phyloP scores from a whole-genome alignment of 2,113 vertebrate genomes.

The Megaleporinus macrocephalus region DNA sequence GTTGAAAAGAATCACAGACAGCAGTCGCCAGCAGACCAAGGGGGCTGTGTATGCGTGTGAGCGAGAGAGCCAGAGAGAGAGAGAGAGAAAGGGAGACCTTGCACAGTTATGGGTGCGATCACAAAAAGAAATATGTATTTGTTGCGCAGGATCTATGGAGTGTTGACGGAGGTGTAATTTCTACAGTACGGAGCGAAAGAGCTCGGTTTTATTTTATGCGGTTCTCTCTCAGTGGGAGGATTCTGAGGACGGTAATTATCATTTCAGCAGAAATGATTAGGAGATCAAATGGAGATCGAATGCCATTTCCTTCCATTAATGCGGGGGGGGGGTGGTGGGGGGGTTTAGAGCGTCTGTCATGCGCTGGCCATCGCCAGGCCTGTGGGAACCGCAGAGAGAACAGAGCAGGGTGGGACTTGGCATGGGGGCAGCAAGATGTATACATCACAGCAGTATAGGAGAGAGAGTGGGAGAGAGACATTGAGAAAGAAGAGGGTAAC shows the following conservation, averaged over 20 bases:
- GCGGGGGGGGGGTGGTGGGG: no score
- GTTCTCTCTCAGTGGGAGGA: conserved; percentile 70
- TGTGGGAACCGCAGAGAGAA: conserved; percentile 87
- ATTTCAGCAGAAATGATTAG: conserved; percentile 98
- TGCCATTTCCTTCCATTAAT: conserved; percentile 95
- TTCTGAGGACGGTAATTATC: conserved; percentile 91
- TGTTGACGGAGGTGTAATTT: conserved; percentile 87
- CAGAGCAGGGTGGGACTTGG: conserved; percentile 80
- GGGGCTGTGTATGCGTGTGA: conserved; percentile 69
- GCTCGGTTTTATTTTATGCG: conserved; percentile 59
- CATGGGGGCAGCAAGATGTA: conserved; percentile 72
- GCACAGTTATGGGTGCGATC: conserved; percentile 1
- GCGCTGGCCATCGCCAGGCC: conserved; percentile 83
- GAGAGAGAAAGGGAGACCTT: conserved; percentile 32
- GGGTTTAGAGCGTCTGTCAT: conserved; percentile 92
- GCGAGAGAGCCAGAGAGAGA: background rate
- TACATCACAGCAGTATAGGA: conserved; percentile 77
- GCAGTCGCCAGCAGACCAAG: conserved; percentile 87
- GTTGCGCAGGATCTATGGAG: conserved; percentile 82
- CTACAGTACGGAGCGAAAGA: conserved; percentile 53
- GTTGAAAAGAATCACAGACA: conserved; percentile 97
- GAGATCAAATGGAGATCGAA: conserved; percentile 93
- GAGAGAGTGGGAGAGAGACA: conserved; percentile 63
- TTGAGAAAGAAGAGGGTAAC: conserved; percentile 69
- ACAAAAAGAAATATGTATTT: conserved; percentile 79